These are phyloP conservation scores for Sinopyrophorus schimmeli DNA, from an alignment of 2,888 invertebrate genomes.

Conservation along the genomic window DNA sequence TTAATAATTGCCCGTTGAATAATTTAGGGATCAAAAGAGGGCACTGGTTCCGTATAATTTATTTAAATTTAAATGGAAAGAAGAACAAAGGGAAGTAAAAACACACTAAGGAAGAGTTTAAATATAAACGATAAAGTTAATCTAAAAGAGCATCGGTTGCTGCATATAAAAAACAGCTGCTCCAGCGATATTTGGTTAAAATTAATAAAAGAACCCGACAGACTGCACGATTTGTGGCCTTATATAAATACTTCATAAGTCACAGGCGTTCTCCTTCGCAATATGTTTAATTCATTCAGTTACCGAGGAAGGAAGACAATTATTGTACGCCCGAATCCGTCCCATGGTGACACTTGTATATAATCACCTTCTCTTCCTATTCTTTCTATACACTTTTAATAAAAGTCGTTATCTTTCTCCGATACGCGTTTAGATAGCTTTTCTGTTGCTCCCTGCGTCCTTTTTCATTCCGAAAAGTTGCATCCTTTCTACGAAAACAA, in stretches of 20 bases:
- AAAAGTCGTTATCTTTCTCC: constrained; percentile 15
- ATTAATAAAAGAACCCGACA: constrained; percentile 40
- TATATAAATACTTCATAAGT: constrained; percentile 40
- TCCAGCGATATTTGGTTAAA: constrained; percentile 41
- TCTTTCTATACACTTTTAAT: too few species aligned
- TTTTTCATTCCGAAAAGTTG: constrained; percentile 6
- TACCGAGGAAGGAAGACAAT: constrained; percentile 52
- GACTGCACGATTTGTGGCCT: constrained; percentile 39
- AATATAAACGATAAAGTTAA: constrained; percentile 33
- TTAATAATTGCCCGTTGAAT: too few species aligned
- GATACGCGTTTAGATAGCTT: not conserved
- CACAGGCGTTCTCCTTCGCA: constrained; percentile 34
- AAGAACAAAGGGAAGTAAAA: too few species aligned
- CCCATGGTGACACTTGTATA: constrained; percentile 65
- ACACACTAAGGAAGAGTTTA: too few species aligned
- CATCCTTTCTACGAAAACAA: constrained; percentile 10
- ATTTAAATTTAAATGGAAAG: too few species aligned
- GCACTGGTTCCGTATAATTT: too few species aligned
- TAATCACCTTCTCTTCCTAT: constrained; percentile 55
- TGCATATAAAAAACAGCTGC: constrained; percentile 41
- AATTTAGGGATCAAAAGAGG: too few species aligned
- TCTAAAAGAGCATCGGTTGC: constrained; percentile 30
- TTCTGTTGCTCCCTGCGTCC: not conserved
- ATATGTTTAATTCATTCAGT: constrained; percentile 52
- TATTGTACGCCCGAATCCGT: constrained; percentile 57